Evolutionary conservation across 2,888 invertebrate genomes (phyloP), one percentile per base, ranked within the genome.

Genomic region (Himalopsyche anomala): DNA sequence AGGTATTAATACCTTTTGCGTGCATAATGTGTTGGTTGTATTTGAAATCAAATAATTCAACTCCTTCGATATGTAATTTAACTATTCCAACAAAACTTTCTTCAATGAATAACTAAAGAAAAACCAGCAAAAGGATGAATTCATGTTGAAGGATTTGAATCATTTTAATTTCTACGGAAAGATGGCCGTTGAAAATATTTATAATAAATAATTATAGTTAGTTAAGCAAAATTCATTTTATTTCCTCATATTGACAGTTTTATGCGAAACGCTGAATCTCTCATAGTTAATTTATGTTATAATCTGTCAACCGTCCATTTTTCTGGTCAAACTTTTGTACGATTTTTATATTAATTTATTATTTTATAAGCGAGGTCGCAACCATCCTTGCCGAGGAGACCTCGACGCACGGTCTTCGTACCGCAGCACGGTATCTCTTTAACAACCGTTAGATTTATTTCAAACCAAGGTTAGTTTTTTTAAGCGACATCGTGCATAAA

Each of bases 281-380:
- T 45, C 28, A 11, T 81, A 54, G 51, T 55, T 56, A 36, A 74
- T 84, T 86, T 86, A 86, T 83, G 42, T 82, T 40, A 38, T 84
- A 86, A 55, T 86, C 62, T 84, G 86, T 74, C 17, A 88, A 88
- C 88, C 88, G 88, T 88, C 88, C 88, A 88, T 88, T 87, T 84
- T 38, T 88, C 88, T 88, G 88, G 88, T 88, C 88, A 88, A 85
- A 84, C 81, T 82, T 82, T 85, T 85, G 62, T 83, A 85, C 55
- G 80, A 55, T 45, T 62, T 28, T 81, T 81, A 38, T 85, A 42
- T 62, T 62, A 80, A 42, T 84, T 62, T 84, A 62, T 36, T 80
- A 55, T 80, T 84, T 74, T 74, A 36, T 74, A 74, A 74, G 74
- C 36, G 51, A 51, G 42, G 8, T 51, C 51, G 4, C 15, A 15